A percentile compares a stretch with the other conserved stretches of the same genome.
Conservation (phyloP, 2,113 vertebrate genomes). For the Epinephelus lanceolatus region DNA sequence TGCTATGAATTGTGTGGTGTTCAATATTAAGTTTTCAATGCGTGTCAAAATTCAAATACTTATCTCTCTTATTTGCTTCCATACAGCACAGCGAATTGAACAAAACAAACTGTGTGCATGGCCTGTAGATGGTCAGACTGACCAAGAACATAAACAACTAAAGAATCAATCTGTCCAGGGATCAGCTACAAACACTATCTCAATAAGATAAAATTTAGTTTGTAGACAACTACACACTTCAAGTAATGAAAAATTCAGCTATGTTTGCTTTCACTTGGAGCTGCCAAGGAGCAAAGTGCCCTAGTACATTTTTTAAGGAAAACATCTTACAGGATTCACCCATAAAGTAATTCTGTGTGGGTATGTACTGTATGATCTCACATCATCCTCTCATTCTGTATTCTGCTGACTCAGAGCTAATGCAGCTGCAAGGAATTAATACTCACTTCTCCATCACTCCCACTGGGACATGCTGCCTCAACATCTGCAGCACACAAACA, state of each 20-base stretch:
- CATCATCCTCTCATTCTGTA: constrained; percentile 4
- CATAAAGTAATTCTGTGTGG: background rate
- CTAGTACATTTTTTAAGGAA: constrained; percentile 1
- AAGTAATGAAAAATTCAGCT: constrained; percentile 12
- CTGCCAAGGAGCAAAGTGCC: constrained; percentile 1
- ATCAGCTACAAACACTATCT: background rate
- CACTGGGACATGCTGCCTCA: constrained; percentile 25
- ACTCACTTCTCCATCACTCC: constrained; percentile 13
- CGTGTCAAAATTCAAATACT: no score
- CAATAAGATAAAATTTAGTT: background rate
- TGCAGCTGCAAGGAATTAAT: constrained; percentile 31
- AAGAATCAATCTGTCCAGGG: background rate
- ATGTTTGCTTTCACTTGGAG: constrained; percentile 2
- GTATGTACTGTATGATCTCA: background rate
- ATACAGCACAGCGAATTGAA: background rate
- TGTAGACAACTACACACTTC: background rate
- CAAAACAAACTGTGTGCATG: background rate
- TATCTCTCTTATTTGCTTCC: no score
- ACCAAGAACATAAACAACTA: constrained; percentile 2
- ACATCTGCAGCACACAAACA: constrained; percentile 36
- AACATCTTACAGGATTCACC: background rate
- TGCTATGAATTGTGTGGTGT: no score
- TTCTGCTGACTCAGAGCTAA: constrained; percentile 53
- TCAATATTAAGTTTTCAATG: no score
- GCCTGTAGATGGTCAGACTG: background rate